A percentile compares a stretch with the other conserved stretches of the same genome.
Evolutionary conservation across 2,888 invertebrate genomes (phyloP).

Genomic region (Heliconius sara): DNA sequence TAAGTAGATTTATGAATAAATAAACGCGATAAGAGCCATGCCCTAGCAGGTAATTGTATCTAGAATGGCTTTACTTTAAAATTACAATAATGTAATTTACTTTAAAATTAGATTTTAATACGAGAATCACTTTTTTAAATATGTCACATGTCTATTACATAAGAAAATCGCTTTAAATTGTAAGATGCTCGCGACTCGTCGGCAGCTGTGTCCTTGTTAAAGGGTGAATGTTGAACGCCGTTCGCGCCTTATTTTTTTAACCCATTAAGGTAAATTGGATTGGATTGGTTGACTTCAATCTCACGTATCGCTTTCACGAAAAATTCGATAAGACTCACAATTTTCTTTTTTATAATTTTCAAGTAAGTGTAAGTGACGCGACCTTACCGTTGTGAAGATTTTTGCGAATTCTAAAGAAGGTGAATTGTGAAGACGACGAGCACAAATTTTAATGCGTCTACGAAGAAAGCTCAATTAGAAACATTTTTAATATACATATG

Average conservation of each 20-base stretch:
- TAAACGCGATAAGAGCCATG: constrained; percentile 36
- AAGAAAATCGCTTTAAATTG: constrained; percentile 17
- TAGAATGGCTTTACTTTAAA: not conserved
- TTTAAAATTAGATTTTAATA: too few species aligned
- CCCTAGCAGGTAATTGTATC: too few species aligned
- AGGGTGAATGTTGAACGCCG: constrained; percentile 33
- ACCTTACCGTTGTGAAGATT: constrained; percentile 20
- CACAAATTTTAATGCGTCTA: not conserved
- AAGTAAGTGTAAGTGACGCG: constrained; percentile 39
- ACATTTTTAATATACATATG: not conserved
- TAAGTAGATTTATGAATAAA: constrained; percentile 43
- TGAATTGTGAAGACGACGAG: not conserved
- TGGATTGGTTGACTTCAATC: constrained; percentile 50
- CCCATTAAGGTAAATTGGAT: constrained; percentile 53
- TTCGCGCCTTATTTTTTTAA: constrained; percentile 48
- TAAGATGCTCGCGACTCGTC: constrained; percentile 10
- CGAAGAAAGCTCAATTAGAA: constrained; percentile 12
- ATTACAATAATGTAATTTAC: too few species aligned
- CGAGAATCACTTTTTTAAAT: not conserved
- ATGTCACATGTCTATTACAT: constrained; percentile 12
- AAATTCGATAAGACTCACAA: constrained; percentile 43
- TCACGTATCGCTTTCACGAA: constrained; percentile 38
- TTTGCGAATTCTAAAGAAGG: constrained; percentile 19
- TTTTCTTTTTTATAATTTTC: constrained; percentile 38
- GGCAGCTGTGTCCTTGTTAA: constrained; percentile 27